Percentiles rank a stretch among this genome's conserved stretches.
These are phyloP conservation scores for Trissoscelio sp. DNA, from an alignment of 2,888 invertebrate species.

Conservation along the genomic window DNA sequence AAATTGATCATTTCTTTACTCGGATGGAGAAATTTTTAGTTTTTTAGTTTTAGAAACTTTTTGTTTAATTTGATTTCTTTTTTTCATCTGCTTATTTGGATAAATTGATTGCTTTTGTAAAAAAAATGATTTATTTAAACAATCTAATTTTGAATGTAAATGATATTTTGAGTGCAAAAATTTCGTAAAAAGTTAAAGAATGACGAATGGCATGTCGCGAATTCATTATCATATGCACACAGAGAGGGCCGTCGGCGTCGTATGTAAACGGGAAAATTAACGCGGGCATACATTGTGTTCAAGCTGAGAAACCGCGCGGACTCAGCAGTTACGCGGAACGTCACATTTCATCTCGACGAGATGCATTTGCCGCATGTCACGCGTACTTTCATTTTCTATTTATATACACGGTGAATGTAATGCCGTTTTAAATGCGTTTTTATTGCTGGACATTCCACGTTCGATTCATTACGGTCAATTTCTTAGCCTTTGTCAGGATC, in stretches of 20 bases:
- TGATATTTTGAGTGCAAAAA: background rate
- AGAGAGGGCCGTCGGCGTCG: background rate
- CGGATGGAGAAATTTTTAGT: too few species aligned
- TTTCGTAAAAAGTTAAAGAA: background rate
- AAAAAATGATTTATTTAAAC: too few species aligned
- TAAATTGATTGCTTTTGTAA: too few species aligned
- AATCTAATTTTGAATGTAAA: too few species aligned
- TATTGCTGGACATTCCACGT: slow-evolving; percentile 63
- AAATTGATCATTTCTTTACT: too few species aligned
- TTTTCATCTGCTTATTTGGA: too few species aligned
- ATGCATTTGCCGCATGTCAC: slow-evolving; percentile 53
- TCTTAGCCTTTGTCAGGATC: slow-evolving; percentile 48
- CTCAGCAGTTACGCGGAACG: slow-evolving; percentile 54
- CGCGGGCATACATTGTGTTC: slow-evolving; percentile 42
- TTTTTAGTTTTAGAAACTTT: too few species aligned
- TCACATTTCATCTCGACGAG: slow-evolving; percentile 61
- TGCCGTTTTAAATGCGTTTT: slow-evolving; percentile 61
- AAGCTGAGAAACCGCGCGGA: slow-evolving; percentile 31
- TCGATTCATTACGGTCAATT: slow-evolving; percentile 62
- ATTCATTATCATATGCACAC: slow-evolving; percentile 44
- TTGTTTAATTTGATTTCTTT: too few species aligned
- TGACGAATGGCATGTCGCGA: slow-evolving; percentile 7
- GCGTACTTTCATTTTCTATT: slow-evolving; percentile 68
- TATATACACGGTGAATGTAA: slow-evolving; percentile 63
- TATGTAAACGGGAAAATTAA: slow-evolving; percentile 56